Base-by-base conservation (phyloP, 2,888 invertebrate species). In the Caenorhabditis sp. region DNA sequence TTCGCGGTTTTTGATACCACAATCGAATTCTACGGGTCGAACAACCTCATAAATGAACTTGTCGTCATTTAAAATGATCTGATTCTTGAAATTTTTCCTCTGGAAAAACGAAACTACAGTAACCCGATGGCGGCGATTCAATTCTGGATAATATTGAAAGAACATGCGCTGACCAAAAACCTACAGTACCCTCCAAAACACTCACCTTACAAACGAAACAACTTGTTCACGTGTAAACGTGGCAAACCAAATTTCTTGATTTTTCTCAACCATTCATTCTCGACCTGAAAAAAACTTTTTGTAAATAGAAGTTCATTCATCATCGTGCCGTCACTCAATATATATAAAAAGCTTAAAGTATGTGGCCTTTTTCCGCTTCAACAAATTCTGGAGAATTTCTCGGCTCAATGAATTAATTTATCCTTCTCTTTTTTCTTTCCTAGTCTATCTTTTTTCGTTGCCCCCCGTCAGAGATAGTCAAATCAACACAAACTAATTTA, bases 171-270 rank as follows among this genome's bases (percentile, higher is more conserved):
- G 10, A 31, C n/a, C n/a, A 31, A 31, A 31, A 31, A 31, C 10
- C 10, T 31, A n/a, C n/a, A n/a, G n/a, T n/a, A n/a, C 31, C 10
- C 31, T 8, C 10, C 23, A 20, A 38, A 49, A 27, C 7, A 20
- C 60, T 53, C 50, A 77, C 80, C 80, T 80, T 14, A 80, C 80
- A 63, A 69, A 76, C 12, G 75, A 72, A 1, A 80, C 80, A 31
- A 80, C 71, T 38, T 77, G 77, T 58, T 80, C 79, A n/a, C 79
- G 71, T 7, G 77, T 79, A 77, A 77, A 79, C 53, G 66, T 62
- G 59, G 31, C 63, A 23, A 70, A 70, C 63, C 59, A 65, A 66
- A 50, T 43, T 21, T 31, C 31, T 31, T 21, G 65, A 62, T n/a
- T 66, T 49, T 62, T 63, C 60, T 73, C 71, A 68, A 63, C 68